phyloP scores from a whole-genome alignment of 2,797 vertebrate genomes.

The Uromys caudimaculatus region DNA sequence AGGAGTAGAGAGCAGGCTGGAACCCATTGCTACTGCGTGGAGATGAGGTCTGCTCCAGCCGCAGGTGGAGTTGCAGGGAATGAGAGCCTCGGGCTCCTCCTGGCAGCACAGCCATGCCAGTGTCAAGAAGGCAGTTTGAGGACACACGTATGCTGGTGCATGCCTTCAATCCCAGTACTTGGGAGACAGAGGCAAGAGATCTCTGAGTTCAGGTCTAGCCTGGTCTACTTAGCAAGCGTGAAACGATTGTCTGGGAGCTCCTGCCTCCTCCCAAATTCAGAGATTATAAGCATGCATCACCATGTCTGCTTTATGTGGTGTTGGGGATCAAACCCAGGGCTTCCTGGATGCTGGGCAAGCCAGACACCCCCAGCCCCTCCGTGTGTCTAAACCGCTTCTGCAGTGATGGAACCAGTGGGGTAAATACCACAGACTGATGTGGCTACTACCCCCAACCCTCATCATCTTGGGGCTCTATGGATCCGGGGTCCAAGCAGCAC shows the following conservation, averaged over 20 bases:
- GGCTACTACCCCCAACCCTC: not conserved
- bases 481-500: not conserved
- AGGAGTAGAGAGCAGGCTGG: not conserved
- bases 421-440: not conserved
- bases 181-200: not conserved
- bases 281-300: not conserved
- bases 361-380: not conserved
- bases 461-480: not conserved
- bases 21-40: not conserved
- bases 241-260: not conserved
- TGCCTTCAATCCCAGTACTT: not conserved
- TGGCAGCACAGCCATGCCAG: not conserved
- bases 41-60: not conserved
- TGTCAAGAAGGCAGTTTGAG: not conserved
- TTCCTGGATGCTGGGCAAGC: not conserved
- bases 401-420: not conserved
- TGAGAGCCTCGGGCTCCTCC: not conserved
- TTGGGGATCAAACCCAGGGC: not conserved
- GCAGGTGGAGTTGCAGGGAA: not conserved
- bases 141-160: not conserved
- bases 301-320: not conserved
- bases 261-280: not conserved
- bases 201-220: not conserved
- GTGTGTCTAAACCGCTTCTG: no score
- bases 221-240: not conserved